These are phyloP conservation scores for Fulica atra DNA, from an alignment of 2,113 vertebrate genomes.

Conservation along the genomic window DNA sequence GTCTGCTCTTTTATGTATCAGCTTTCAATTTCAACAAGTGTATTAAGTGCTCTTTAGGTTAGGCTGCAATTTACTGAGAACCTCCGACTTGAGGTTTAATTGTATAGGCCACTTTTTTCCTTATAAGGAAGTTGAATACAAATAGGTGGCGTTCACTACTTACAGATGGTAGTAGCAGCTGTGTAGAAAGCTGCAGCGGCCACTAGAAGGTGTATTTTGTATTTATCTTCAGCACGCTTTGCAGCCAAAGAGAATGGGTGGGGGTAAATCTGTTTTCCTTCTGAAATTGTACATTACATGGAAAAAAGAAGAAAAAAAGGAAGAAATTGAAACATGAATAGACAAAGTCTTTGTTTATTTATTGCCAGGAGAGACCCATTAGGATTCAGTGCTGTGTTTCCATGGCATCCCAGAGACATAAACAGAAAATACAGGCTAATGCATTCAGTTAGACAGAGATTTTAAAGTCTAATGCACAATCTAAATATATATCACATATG, in stretches of 20 bases:
- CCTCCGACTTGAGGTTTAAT: slow-evolving; percentile 62
- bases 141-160: background rate
- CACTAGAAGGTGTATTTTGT: slow-evolving; percentile 70
- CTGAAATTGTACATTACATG: slow-evolving; percentile 73
- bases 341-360: slow-evolving; percentile 81
- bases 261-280: slow-evolving; percentile 61
- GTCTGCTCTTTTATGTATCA: slow-evolving; percentile 45
- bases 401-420: slow-evolving; percentile 78
- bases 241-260: slow-evolving; percentile 4
- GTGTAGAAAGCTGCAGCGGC: background rate
- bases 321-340: slow-evolving; percentile 73
- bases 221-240: slow-evolving; percentile 47
- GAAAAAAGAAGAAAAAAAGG: slow-evolving; percentile 41
- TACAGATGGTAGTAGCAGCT: background rate
- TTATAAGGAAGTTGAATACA: slow-evolving; percentile 10
- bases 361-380: slow-evolving; percentile 76
- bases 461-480: slow-evolving; percentile 80
- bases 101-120: slow-evolving; percentile 48
- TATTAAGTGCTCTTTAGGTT: slow-evolving; percentile 68
- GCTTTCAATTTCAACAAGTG: slow-evolving; percentile 65
- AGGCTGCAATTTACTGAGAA: slow-evolving; percentile 64
- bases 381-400: slow-evolving; percentile 76
- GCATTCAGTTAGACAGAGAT: slow-evolving; percentile 76
- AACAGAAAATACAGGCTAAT: slow-evolving; percentile 80
- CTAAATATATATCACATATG: slow-evolving; percentile 78